Evolutionary conservation across 2,113 vertebrate species (phyloP), one percentile per base, ranked within the genome.

Genomic region (Nycticryphes semicollaris): DNA sequence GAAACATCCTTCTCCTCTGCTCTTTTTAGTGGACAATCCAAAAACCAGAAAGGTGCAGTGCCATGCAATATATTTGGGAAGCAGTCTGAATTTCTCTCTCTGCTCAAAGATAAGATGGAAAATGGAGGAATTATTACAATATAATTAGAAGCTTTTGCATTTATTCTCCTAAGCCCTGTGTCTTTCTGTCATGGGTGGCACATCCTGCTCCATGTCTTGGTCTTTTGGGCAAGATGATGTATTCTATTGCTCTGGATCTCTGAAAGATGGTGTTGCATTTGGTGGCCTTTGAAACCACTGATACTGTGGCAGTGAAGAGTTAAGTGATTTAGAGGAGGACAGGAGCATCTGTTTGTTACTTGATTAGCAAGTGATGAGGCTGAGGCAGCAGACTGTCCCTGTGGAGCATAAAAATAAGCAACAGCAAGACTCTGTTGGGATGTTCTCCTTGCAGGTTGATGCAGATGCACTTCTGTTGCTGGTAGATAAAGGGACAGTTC

Each of bases 301-400:
- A 43, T 14, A 43, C 24, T 80, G 62, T 45, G 66, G 62, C 70
- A 90, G 43, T 43, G 74, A 96, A 91, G 91, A 91, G 90, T 96
- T 96, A 96, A 95, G 66, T 15, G 54, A 88, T 84, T 89, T 84
- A 67, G 82, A 94, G 82, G 63, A 95, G 87, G 88, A 90, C 73
- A 72, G 59, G 72, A 95, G 87, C 96, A 96, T 96, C 97, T 96
- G 94, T 94, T 94, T 92, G 86, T 93, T 93, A 70, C 90, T 95
- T 90, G 79, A 96, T 96, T 96, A 97, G 90, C 94, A 96, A 96
- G 89, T 73, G 92, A 96, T 95, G 95, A 96, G 92, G 88, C 92
- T 97, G 89, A 95, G 81, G 90, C 88, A 96, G 87, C 90, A 95
- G 79, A 66, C 75, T 81, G 53, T 96, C 92, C 89, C 96, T 92